phyloP scores from a whole-genome alignment of 2,113 vertebrate species.

The Antechinus stuartii region DNA sequence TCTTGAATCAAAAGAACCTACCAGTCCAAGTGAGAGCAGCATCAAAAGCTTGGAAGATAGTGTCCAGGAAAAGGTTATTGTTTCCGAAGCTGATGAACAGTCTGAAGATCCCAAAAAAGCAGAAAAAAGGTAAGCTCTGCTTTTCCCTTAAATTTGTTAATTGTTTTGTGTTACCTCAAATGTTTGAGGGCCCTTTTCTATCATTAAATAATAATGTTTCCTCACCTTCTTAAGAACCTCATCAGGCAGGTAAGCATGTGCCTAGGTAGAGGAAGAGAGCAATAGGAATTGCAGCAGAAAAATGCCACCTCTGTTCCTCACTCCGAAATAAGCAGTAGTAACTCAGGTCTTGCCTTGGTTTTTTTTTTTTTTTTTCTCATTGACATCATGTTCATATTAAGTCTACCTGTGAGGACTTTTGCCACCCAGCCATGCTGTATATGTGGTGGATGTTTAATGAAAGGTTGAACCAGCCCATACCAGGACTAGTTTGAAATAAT shows the following conservation, averaged over 20 bases:
- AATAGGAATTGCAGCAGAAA: not conserved
- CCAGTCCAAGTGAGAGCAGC: conserved; percentile 17
- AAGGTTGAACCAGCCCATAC: too few species aligned
- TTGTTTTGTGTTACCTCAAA: not conserved
- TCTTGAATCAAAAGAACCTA: conserved; percentile 59
- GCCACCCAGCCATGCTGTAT: not conserved
- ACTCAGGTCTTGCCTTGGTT: not conserved
- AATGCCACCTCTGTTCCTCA: not conserved
- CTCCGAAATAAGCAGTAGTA: not conserved
- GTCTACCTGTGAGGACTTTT: not conserved
- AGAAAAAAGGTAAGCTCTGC: conserved; percentile 79
- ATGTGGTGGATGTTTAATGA: not conserved
- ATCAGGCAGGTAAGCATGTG: not conserved
- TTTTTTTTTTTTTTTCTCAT: not conserved
- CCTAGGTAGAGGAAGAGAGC: not conserved
- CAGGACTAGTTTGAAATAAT: too few species aligned
- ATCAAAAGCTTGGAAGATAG: conserved; percentile 52
- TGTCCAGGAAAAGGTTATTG: conserved; percentile 44
- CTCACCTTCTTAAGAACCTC: not conserved
- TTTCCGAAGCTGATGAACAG: conserved; percentile 32
- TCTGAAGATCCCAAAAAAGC: conserved; percentile 69
- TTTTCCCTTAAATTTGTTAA: not conserved
- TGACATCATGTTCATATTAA: not conserved
- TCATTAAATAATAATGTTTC: not conserved
- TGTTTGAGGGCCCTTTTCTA: not conserved